These are phyloP conservation scores for Malaclemys terrapin DNA, from an alignment of 2,113 vertebrate species.

Conservation along the genomic window DNA sequence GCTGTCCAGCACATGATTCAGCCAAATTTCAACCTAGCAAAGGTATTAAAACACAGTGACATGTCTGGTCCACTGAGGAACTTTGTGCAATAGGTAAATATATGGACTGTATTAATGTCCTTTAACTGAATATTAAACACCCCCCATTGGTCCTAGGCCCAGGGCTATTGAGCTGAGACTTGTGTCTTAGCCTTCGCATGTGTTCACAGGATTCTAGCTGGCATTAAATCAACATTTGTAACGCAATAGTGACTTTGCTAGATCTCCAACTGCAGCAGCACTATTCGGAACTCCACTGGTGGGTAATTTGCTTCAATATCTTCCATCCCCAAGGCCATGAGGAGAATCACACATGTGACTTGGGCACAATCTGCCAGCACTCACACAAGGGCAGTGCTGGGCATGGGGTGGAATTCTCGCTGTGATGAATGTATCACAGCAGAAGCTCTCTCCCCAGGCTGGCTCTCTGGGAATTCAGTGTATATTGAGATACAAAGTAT, in stretches of 20 bases:
- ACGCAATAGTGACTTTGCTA: neutral
- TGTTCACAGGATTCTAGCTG: neutral
- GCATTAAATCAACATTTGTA: neutral
- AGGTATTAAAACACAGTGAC: neutral
- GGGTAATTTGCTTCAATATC: accelerated
- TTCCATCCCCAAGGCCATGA: conserved; percentile 4
- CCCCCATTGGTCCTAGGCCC: neutral
- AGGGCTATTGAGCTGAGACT: neutral
- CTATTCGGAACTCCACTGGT: neutral
- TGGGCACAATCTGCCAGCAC: conserved; percentile 17
- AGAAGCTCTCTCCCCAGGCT: neutral
- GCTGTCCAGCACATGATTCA: conserved; percentile 85
- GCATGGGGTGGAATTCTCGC: neutral
- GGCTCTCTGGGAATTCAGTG: neutral
- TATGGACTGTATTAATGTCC: neutral
- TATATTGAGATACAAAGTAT: neutral
- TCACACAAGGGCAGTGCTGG: neutral
- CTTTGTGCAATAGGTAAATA: accelerated
- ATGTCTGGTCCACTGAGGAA: neutral
- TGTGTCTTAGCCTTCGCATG: neutral
- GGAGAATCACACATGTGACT: neutral
- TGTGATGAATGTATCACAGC: neutral
- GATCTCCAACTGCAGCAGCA: neutral
- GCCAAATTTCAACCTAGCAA: conserved; percentile 92
- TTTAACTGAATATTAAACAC: neutral